A percentile compares a stretch with the other conserved stretches of the same genome.
Conservation (phyloP, 1,140 invertebrate genomes). For the Potamilus streckersoni region DNA sequence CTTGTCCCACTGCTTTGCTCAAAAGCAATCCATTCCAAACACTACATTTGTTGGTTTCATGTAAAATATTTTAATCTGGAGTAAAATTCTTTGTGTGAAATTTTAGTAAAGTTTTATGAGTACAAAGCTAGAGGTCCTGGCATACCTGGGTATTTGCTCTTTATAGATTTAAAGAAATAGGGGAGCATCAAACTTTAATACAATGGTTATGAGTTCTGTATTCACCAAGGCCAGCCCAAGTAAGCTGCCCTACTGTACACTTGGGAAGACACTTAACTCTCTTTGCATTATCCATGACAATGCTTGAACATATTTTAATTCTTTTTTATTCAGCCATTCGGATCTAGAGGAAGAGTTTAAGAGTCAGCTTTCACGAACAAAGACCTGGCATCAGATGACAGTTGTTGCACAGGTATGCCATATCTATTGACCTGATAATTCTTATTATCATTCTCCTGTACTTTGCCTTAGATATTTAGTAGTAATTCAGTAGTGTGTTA, state of each 20-base stretch:
- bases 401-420: conserved; percentile 55
- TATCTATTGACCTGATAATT: no score
- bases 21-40: no score
- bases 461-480: no score
- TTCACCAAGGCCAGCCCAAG: no score
- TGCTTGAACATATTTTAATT: not conserved
- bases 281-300: not conserved
- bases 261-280: no score
- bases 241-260: no score
- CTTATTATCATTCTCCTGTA: no score
- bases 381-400: conserved; percentile 61
- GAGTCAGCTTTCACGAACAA: conserved; percentile 46
- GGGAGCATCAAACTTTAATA: no score
- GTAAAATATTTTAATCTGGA: not conserved
- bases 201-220: no score
- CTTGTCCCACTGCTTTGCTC: no score
- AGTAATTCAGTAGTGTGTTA: no score
- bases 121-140: not conserved
- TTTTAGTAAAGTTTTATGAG: no score
- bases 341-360: conserved; percentile 51
- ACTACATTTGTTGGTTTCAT: not conserved
- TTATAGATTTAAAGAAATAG: not conserved
- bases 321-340: conserved; percentile 48
- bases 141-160: not conserved
- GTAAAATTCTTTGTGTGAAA: not conserved